A percentile compares a stretch with the other conserved stretches of the same genome.
These are phyloP conservation scores for Naso thynnoides DNA, from an alignment of 2,797 vertebrate species.

Conservation along the genomic window DNA sequence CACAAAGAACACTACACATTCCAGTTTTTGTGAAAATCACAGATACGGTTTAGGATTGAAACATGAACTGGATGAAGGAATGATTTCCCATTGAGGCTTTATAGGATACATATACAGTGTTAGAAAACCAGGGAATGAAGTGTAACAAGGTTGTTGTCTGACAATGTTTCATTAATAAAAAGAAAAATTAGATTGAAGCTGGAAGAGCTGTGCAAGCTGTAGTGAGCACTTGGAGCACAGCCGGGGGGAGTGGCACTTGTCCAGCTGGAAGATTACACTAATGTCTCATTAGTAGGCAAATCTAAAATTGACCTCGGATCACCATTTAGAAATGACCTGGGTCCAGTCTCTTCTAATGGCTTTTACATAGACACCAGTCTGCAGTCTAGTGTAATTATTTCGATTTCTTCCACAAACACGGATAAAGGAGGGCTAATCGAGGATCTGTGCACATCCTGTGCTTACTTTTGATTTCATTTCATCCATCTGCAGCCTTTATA, in stretches of 20 bases:
- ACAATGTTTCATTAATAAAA: constrained; percentile 28
- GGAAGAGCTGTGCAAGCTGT: constrained; percentile 31
- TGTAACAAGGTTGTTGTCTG: background rate
- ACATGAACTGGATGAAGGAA: background rate
- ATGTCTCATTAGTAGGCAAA: constrained; percentile 78
- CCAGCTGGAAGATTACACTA: constrained; percentile 76
- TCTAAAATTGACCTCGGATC: constrained; percentile 71
- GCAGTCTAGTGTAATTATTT: constrained; percentile 60
- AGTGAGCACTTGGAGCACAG: constrained; percentile 51
- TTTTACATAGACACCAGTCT: constrained; percentile 62
- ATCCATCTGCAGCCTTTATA: constrained; percentile 76
- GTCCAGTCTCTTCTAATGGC: constrained; percentile 63
- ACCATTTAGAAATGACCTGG: constrained; percentile 67
- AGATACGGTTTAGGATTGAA: background rate
- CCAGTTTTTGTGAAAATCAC: background rate
- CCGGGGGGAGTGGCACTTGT: constrained; percentile 70
- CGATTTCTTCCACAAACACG: constrained; percentile 54
- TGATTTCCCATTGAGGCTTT: background rate
- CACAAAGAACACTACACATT: background rate
- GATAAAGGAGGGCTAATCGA: constrained; percentile 61
- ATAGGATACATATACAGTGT: constrained; percentile 1
- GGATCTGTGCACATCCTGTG: constrained; percentile 66
- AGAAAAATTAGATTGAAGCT: constrained; percentile 39
- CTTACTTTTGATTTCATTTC: constrained; percentile 74
- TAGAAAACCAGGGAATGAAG: constrained; percentile 3